Percentiles rank a stretch among this genome's conserved stretches.
Conservation (phyloP, 2,888 invertebrate species). For the Ferrisia virgata region DNA sequence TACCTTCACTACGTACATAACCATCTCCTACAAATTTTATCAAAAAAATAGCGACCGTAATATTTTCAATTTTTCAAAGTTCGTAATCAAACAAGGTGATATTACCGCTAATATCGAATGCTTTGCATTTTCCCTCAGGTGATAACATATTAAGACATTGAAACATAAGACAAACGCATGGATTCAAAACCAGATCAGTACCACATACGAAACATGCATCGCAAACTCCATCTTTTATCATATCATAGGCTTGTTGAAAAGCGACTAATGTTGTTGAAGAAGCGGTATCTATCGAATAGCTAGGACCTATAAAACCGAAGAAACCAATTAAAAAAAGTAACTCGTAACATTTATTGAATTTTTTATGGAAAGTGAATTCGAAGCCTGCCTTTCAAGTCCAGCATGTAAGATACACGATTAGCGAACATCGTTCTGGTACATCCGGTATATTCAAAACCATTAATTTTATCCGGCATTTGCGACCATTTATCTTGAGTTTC, state of each 20-base stretch:
- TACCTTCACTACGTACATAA: slow-evolving; percentile 88
- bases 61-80: neutral
- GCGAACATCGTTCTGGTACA: slow-evolving; percentile 47
- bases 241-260: slow-evolving; percentile 54
- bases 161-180: slow-evolving; percentile 88
- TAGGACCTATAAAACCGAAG: slow-evolving; percentile 56
- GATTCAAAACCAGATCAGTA: slow-evolving; percentile 84
- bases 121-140: slow-evolving; percentile 81
- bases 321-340: neutral
- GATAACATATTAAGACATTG: slow-evolving; percentile 91
- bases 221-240: slow-evolving; percentile 54
- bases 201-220: slow-evolving; percentile 61
- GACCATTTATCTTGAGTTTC: slow-evolving; percentile 48
- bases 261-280: slow-evolving; percentile 61
- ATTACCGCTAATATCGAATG: slow-evolving; percentile 80
- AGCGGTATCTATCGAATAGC: slow-evolving; percentile 60
- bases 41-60: neutral
- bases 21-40: slow-evolving; percentile 63
- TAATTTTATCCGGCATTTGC: slow-evolving; percentile 45
- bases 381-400: slow-evolving; percentile 47
- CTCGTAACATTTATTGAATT: too few relatives aligned
- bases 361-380: too few relatives aligned
- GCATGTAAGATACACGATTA: slow-evolving; percentile 46
- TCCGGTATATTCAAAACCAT: slow-evolving; percentile 47
- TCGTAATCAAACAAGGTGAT: neutral